phyloP scores from a whole-genome alignment of 2,888 invertebrate genomes.

The Caenorhabditis sp. region DNA sequence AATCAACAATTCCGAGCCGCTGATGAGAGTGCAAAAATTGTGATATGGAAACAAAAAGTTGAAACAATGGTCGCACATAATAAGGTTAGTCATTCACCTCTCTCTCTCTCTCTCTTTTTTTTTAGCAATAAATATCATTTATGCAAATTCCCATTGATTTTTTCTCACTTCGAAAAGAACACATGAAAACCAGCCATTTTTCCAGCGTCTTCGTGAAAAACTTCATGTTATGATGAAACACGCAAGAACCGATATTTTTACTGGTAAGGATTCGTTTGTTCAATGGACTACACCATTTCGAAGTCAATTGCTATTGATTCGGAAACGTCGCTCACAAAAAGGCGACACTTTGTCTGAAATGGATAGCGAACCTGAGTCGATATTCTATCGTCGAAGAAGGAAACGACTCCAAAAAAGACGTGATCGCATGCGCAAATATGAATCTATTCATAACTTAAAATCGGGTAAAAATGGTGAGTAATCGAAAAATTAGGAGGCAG shows the following conservation, averaged over 20 bases:
- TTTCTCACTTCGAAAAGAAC: neutral
- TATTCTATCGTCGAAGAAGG: slow-evolving; percentile 51
- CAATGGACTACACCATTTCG: slow-evolving; percentile 54
- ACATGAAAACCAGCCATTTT: neutral
- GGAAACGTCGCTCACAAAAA: slow-evolving; percentile 48
- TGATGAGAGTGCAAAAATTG: slow-evolving; percentile 46
- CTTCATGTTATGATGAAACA: slow-evolving; percentile 40
- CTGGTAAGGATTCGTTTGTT: slow-evolving; percentile 29
- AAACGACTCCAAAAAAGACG: slow-evolving; percentile 45
- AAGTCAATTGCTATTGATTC: slow-evolving; percentile 47
- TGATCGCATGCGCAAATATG: slow-evolving; percentile 44
- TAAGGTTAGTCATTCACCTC: slow-evolving; percentile 36
- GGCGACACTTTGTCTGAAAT: slow-evolving; percentile 56
- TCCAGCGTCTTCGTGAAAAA: slow-evolving; percentile 55
- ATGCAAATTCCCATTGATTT: neutral
- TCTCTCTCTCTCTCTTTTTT: no score
- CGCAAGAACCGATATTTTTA: slow-evolving; percentile 21
- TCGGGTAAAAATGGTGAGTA: slow-evolving; percentile 34
- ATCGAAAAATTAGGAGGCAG: slow-evolving; percentile 7
- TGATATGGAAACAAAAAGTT: slow-evolving; percentile 59
- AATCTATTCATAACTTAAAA: slow-evolving; percentile 40
- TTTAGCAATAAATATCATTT: no score
- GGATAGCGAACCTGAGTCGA: slow-evolving; percentile 59
- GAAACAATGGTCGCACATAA: slow-evolving; percentile 58
- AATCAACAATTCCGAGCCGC: slow-evolving; percentile 50